Conservation (phyloP, 2,797 vertebrate genomes). For the Menidia menidia region DNA sequence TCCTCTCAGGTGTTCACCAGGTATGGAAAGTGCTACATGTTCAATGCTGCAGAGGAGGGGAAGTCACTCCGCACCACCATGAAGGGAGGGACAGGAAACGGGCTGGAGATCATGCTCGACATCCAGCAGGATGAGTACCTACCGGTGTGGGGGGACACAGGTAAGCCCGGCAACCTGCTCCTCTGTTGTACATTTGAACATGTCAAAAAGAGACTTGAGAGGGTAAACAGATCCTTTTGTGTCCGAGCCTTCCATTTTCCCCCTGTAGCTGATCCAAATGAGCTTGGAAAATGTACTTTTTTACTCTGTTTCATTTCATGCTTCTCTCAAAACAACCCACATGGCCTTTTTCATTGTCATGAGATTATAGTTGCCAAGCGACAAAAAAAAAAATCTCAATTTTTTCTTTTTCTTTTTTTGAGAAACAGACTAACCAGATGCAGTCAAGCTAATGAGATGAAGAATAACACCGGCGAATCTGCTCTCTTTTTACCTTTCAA, state of each 20-base stretch:
- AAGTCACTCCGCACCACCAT: constrained; percentile 94
- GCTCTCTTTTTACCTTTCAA: not conserved
- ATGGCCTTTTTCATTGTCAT: not conserved
- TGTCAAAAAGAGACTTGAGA: not conserved
- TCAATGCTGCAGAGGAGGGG: constrained; percentile 96
- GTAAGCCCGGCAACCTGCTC: constrained; percentile 66
- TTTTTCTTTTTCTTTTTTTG: not conserved
- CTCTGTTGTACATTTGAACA: not conserved
- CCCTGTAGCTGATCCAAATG: too few relatives aligned
- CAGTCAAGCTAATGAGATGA: not conserved
- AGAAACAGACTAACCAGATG: not conserved
- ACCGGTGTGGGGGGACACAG: constrained; percentile 97
- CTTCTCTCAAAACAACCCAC: not conserved
- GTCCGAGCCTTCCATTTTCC: not conserved
- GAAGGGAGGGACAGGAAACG: constrained; percentile 97
- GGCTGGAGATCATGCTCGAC: constrained; percentile 98
- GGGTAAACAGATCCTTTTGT: not conserved
- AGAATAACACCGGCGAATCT: not conserved
- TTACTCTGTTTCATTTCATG: not conserved
- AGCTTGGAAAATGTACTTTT: not conserved
- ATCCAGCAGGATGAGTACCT: constrained; percentile 99
- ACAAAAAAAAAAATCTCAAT: not conserved
- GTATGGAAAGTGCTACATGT: constrained; percentile 99
- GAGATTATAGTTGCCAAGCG: constrained; percentile 6
- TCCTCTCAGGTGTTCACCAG: constrained; percentile 92